Base-by-base conservation (phyloP, 2,113 vertebrate species). In the Helogale parvula region DNA sequence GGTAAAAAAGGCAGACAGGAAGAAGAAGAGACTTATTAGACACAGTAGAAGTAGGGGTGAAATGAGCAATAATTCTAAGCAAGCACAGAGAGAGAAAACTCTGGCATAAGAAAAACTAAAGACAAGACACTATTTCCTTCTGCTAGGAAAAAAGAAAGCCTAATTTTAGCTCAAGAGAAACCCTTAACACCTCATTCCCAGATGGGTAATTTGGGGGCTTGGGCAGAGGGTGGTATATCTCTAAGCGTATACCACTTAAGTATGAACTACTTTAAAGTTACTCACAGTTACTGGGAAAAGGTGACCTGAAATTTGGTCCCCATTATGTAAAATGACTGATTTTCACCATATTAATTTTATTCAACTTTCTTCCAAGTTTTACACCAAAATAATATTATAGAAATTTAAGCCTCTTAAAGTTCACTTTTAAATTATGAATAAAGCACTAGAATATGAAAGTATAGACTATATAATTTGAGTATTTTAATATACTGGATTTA, bases 331-430 rank as follows among this genome's bases (percentile, higher is more conserved):
- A 88, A 35, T 68, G 76, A 77, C 31, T 69, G 33, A 60, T 68
- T 76, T 76, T 83, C 54, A 88, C 47, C 29, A 33, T 38, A 60
- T 66, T 93, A 35, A 88, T 29, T 74, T 72, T 72, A 54, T 81
- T 71, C 63, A 79, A 84, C 29, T 71, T 90, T 93, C 60, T 85
- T 80, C n/a, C 88, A 95, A 41, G 19, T 90, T 85, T 86, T 80
- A 80, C 13, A 85, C 82, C 29, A 71, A 63, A 96, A 71, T 66
- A 80, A 60, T 35, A 65, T 71, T 71, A 90, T 33, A 84, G 81
- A 77, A 71, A 93, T 52, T 52, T 52, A 79, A 96, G 81, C 63
- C 52, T 69, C 21, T 69, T 87, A 45, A 87, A 93, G 7, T n/a
- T 87, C 29, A 38, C 21, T 21, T 84, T 74, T 72, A 86, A 88